Evolutionary conservation across 1,140 invertebrate genomes (phyloP), one percentile per base, ranked within the genome.

Genomic region (Caligus rogercresseyi): DNA sequence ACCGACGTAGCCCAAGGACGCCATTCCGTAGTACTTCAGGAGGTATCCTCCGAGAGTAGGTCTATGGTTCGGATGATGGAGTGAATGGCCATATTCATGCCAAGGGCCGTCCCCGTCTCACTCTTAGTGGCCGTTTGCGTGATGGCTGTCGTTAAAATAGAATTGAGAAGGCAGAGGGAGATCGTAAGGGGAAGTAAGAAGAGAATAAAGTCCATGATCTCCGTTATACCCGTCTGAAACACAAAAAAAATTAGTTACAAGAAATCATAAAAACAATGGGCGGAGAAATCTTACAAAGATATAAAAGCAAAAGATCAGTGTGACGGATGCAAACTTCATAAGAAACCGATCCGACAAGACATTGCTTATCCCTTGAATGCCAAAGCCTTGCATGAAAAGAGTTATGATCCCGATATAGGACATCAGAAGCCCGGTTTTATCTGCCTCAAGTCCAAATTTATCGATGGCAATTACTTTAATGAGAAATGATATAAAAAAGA

Each of bases 391-490:
- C 60, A 62, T 62, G 18, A 62, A 54, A 1, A 62, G 3, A 18
- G 60, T 31, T 14, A 62, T 21, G 18, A 53, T 52, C 2, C 60
- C 60, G 23, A 54, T 24, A 18, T 62, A 62, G 11, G 60, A 62
- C 16, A 62, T n/a, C 18, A 62, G 16, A 18, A 54, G 18, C n/a
- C 60, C 60, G 54, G 24, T 62, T 56, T 62, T 16, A 3, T 62
- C 60, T 14, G 60, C 1, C 13, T 16, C 20, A 14, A 62, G 16
- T 13, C 60, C 60, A 52, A 62, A 62, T 24, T 54, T 25, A 52
- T 62, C 60, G 14, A 62, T 62, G 16, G 60, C 60, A 62, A 62
- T 62, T 24, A 62, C 60, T 62, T 24, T 2, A 58, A 52, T 13
- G n/a, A 15, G 16, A 23, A 11, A 3, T 62, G 3, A 18, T 54